phyloP scores from a whole-genome alignment of 1,140 invertebrate species.

The Drosophila nannoptera region DNA sequence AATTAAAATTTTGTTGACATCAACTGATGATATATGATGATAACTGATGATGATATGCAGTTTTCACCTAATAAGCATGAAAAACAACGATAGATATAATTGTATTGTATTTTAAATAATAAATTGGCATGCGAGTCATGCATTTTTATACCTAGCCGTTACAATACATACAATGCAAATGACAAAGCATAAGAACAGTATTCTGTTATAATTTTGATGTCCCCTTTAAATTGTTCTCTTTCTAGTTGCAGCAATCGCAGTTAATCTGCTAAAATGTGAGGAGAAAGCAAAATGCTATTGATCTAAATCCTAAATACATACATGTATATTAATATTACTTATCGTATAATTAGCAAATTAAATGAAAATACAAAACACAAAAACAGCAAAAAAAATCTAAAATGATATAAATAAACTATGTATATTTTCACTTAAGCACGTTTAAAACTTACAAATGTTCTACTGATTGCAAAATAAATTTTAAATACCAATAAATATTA shows the following conservation, averaged over 20 bases:
- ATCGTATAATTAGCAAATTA: constrained; percentile 71
- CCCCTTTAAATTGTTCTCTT: constrained; percentile 63
- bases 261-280: constrained; percentile 32
- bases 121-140: constrained; percentile 42
- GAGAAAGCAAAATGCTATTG: constrained; percentile 59
- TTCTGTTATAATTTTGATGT: constrained; percentile 62
- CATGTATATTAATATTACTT: constrained; percentile 72
- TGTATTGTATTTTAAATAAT: constrained; percentile 53
- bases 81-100: constrained; percentile 33
- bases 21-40: no score
- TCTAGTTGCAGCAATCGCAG: constrained; percentile 54
- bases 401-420: constrained; percentile 40
- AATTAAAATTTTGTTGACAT: constrained; percentile 10
- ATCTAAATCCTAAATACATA: constrained; percentile 58
- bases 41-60: constrained; percentile 19
- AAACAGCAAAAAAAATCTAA: constrained; percentile 12
- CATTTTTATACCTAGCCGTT: constrained; percentile 69
- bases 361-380: constrained; percentile 39
- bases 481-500: constrained; percentile 68
- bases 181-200: constrained; percentile 70
- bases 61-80: constrained; percentile 30
- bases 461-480: constrained; percentile 58
- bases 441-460: constrained; percentile 70
- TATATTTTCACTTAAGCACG: constrained; percentile 74
- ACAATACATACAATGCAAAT: constrained; percentile 61